Base-by-base conservation (phyloP, 1,140 invertebrate species). In the Portunus trituberculatus region DNA sequence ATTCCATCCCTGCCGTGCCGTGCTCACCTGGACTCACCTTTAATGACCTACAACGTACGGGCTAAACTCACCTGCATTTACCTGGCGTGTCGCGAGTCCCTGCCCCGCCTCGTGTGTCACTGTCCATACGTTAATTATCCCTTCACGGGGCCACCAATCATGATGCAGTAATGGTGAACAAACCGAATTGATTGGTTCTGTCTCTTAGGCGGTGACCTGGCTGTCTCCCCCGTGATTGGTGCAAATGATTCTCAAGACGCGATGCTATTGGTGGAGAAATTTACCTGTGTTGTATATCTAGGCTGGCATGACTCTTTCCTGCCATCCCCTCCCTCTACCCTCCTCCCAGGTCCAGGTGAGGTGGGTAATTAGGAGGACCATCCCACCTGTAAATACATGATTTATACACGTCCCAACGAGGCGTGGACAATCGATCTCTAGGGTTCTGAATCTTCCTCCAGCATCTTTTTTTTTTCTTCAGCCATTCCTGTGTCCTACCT, bases 101-200 rank as follows among this genome's bases (percentile, higher is more conserved):
- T 94, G 67, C 29, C 82, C 39, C 82, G 87, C 59, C 88, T 94
- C 93, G 93, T 91, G 88, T 94, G 93, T 94, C 93, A 94, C 83
- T 94, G 88, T 89, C 93, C 52, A 52, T 94, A 91, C 93, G 46
- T 94, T 94, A 94, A 94, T 94, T 94, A 94, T 94, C 67, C 88
- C 88, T 94, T 94, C 88, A 91, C 59, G 88, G 88, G 31, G 29
- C 31, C 67, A 91, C 89, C 88, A 90, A 45, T 94, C 93, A 84
- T 25, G 46, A 91, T 84, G 59, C 89, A 20, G 48, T 84, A 94
- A 94, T 94, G 93, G 93, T 83, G 82, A 39, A 94, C 93, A 94
- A 82, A 52, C 93, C 93, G 88, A 94, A 94, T 94, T 94, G 93
- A 94, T 94, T 94, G 93, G 93, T 94, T 94, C 87, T 94, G 59